Evolutionary conservation across 2,113 vertebrate genomes (phyloP), one percentile per base, ranked within the genome.

Genomic region (Telmatochromis sp.): DNA sequence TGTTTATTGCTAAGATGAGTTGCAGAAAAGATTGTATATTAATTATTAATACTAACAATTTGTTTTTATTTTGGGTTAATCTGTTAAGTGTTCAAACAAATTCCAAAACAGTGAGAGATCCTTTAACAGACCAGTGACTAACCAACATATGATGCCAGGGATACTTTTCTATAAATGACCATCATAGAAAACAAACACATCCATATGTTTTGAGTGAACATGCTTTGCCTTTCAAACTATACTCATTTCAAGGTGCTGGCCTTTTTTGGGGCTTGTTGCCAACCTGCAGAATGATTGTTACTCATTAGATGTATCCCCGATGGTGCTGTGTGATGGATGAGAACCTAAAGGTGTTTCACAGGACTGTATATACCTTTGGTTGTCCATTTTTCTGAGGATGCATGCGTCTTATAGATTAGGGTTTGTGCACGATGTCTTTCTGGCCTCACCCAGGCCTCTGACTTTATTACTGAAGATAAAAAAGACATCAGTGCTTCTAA

Each of bases 391-490:
- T 81, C 58, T 75, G 12, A 86, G 80, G 70, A 28, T 47, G 70
- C 21, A 14, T 55, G 75, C 11, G 40, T 79, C 47, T 19, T 57
- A 33, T 33, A 81, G 82, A 81, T 85, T 75, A 60, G n/a, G 40
- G n/a, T 53, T 81, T 84, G n/a, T 31, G 75, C 2, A 8, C 10
- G 80, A 80, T 8, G 60, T 35, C 35, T 82, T 54, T 63, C 6
- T 53, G 55, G 58, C 7, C 80, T 80, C 80, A 23, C 23, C 26
- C 49, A 23, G 73, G 53, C 81, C 51, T 53, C 55, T 47, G 91
- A 80, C 87, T 89, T 86, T 87, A 90, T 88, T 85, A 75, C 55
- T 5, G 55, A 19, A 85, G 87, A 88, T 85, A 81, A 87, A 65
- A 55, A 81, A 85, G 79, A 90, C 87, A 81, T 88, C 73, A 83